A percentile compares a stretch with the other conserved stretches of the same genome.
Conservation (phyloP, 2,888 invertebrate species). For the Drosophila birchii region DNA sequence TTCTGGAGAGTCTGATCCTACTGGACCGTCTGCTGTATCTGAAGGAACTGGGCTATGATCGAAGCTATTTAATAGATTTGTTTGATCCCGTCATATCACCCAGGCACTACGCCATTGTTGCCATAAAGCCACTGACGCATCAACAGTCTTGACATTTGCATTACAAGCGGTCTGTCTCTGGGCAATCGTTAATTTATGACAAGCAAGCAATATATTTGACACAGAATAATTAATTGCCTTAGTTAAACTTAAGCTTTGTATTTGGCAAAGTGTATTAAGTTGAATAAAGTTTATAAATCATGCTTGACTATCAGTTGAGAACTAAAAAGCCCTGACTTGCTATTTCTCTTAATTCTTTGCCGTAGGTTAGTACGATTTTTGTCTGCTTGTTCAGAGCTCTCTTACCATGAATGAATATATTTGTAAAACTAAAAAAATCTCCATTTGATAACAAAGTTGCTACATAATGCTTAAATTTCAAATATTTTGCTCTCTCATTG, state of each 20-base stretch:
- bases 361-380: background rate
- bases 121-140: slow-evolving; percentile 57
- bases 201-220: slow-evolving; percentile 3
- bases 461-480: background rate
- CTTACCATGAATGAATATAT: background rate
- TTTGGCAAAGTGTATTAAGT: too few species aligned
- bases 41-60: slow-evolving; percentile 87
- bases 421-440: background rate
- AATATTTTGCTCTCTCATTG: background rate
- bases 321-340: background rate
- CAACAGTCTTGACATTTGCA: background rate
- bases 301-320: background rate
- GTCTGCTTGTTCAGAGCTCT: background rate
- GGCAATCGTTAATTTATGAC: background rate
- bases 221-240: background rate
- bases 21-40: slow-evolving; percentile 93
- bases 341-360: background rate
- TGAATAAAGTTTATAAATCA: background rate
- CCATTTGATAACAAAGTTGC: slow-evolving; percentile 1
- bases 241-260: background rate
- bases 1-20: slow-evolving; percentile 92
- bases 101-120: slow-evolving; percentile 85
- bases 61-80: slow-evolving; percentile 89
- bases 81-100: slow-evolving; percentile 95
- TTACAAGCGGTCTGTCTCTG: background rate